Evolutionary conservation across 2,113 vertebrate genomes (phyloP).

Genomic region (Alces alces): DNA sequence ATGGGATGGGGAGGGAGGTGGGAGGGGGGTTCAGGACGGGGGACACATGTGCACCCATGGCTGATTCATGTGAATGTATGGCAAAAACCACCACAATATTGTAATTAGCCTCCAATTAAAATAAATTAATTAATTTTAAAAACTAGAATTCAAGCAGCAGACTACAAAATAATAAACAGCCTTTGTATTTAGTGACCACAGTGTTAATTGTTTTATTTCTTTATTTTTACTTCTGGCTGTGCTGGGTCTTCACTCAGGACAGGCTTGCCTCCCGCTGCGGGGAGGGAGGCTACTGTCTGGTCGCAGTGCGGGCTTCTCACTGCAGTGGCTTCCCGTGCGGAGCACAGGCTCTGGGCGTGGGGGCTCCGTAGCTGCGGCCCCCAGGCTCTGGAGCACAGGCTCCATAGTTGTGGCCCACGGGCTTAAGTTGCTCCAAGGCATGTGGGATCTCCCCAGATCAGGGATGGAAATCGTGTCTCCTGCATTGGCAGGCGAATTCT

Average conservation of each 20-base stretch:
- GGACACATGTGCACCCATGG: rapidly evolving
- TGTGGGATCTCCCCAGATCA: neutral
- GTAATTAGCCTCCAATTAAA: neutral
- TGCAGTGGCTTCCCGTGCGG: rapidly evolving
- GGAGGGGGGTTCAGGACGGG: neutral
- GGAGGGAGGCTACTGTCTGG: neutral
- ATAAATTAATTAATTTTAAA: neutral
- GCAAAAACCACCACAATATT: rapidly evolving
- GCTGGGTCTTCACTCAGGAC: neutral
- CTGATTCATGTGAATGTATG: neutral
- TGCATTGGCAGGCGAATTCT: neutral
- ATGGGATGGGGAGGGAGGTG: neutral
- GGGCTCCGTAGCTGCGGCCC: neutral
- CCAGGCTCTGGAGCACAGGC: neutral
- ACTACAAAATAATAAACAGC: neutral
- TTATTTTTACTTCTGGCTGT: neutral
- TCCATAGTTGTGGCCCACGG: rapidly evolving
- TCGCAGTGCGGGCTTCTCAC: rapidly evolving
- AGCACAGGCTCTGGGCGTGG: neutral
- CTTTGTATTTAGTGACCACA: neutral
- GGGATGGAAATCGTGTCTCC: neutral
- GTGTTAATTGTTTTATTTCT: neutral
- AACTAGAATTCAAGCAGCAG: neutral
- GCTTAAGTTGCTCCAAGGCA: neutral
- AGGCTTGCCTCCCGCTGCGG: rapidly evolving